Evolutionary conservation across 2,888 invertebrate species (phyloP), one percentile per base, ranked within the genome.

Genomic region (Orthosia incerta): DNA sequence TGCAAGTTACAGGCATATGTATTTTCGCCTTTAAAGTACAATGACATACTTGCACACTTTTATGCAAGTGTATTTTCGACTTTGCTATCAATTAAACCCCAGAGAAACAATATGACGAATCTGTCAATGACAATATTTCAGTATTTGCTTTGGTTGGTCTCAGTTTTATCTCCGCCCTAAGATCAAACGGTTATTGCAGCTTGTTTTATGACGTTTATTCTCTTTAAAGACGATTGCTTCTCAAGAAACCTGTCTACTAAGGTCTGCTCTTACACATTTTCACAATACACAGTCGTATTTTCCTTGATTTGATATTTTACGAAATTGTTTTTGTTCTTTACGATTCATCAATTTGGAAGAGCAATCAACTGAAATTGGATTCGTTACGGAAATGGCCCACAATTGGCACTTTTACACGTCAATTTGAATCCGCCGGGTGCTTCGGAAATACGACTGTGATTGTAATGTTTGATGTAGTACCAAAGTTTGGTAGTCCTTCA

Each of bases 321-420:
- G 87, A 89, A 90, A 90, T 89, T 90, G 90, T 90, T 89, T 90
- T 90, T 86, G 84, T 83, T 87, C 87, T 90, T 91, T 91, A 91
- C 88, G 90, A 89, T 88, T 91, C 90, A 89, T 90, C 90, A 90
- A 88, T 89, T 91, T 88, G 84, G 81, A 85, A 85, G 86, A 89
- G 88, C 89, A 89, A 91, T 90, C 89, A 89, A 89, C 85, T 86
- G 88, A 88, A 90, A 91, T 90, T 90, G 89, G 91, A 90, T 90
- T 91, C 88, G 89, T 91, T 90, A 89, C 87, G 86, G 87, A 89
- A 89, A 89, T 88, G 87, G 86, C 84, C 90, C 88, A 90, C 90
- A 91, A 91, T 90, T 89, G 90, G 89, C 89, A 89, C 87, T 89
- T 91, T 91, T 90, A 90, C 89, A 89, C 88, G 86, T 89, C 87